A percentile compares a stretch with the other conserved stretches of the same genome.
Evolutionary conservation across 2,797 vertebrate species (phyloP).

Genomic region (Pangasius djambal): DNA sequence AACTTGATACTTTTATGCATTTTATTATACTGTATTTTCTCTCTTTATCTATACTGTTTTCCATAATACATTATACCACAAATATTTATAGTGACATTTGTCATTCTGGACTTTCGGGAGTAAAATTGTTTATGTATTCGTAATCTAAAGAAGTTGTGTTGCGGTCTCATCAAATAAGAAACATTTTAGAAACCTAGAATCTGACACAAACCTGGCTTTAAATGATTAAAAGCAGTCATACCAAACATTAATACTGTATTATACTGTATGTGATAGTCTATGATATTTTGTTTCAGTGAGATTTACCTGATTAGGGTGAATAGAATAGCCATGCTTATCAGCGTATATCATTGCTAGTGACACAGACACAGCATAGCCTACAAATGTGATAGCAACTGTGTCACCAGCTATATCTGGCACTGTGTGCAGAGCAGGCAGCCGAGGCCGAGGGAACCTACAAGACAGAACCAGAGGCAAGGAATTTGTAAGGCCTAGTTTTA

Average conservation of each 20-base stretch:
- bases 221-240: not conserved
- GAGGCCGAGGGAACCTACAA: constrained; percentile 82
- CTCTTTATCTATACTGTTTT: not conserved
- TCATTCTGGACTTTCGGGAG: not conserved
- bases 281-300: not conserved
- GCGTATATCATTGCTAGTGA: constrained; percentile 94
- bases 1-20: not conserved
- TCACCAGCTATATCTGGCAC: constrained; percentile 85
- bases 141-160: not conserved
- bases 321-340: constrained; percentile 88
- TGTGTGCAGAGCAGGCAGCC: constrained; percentile 77
- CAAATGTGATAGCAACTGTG: constrained; percentile 86
- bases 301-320: constrained; percentile 89
- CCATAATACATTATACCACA: not conserved
- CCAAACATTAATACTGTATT: too few relatives aligned
- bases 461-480: constrained; percentile 25
- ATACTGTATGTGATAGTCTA: not conserved
- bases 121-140: not conserved
- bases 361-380: constrained; percentile 88
- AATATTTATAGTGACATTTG: not conserved
- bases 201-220: not conserved
- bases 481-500: not conserved
- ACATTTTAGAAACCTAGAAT: not conserved
- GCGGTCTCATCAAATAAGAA: not conserved
- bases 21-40: not conserved